Evolutionary conservation across 2,797 vertebrate genomes (phyloP).

Genomic region (Heterohyrax brucei): DNA sequence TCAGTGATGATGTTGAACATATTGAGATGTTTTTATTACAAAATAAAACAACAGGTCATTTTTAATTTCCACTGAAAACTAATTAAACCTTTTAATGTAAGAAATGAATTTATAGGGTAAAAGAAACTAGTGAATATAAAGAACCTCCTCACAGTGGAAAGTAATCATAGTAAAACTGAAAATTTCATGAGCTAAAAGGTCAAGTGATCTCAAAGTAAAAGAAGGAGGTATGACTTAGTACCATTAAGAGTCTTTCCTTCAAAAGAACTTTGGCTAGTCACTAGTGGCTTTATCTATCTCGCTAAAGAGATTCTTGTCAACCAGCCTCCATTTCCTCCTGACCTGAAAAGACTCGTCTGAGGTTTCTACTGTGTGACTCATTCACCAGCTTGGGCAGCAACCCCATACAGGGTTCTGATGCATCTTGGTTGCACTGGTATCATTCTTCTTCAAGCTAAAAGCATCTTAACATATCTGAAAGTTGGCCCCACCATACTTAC

Average conservation of each 20-base stretch:
- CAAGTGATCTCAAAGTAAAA: constrained; percentile 43
- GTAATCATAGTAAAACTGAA: constrained; percentile 46
- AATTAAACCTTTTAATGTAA: constrained; percentile 56
- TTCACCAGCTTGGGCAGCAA: neutral
- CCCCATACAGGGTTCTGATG: neutral
- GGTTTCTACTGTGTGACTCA: neutral
- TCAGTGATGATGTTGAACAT: neutral
- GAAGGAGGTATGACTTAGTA: neutral
- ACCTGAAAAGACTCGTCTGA: neutral
- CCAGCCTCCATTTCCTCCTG: neutral
- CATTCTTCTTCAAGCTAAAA: constrained; percentile 22
- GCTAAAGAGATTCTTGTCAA: constrained; percentile 46
- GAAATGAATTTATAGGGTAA: constrained; percentile 36
- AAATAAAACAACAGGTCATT: constrained; percentile 31
- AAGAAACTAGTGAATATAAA: neutral
- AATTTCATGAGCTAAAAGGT: constrained; percentile 19
- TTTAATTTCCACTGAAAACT: constrained; percentile 4
- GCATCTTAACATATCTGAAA: neutral
- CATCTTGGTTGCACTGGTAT: neutral
- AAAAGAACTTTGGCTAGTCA: constrained; percentile 42
- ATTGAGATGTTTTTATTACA: constrained; percentile 24
- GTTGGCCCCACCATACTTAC: constrained; percentile 80
- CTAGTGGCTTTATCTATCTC: neutral
- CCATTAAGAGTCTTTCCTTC: constrained; percentile 2
- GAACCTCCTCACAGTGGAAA: neutral